Evolutionary conservation across 2,888 invertebrate species (phyloP).

Genomic region (Philaethria dido): DNA sequence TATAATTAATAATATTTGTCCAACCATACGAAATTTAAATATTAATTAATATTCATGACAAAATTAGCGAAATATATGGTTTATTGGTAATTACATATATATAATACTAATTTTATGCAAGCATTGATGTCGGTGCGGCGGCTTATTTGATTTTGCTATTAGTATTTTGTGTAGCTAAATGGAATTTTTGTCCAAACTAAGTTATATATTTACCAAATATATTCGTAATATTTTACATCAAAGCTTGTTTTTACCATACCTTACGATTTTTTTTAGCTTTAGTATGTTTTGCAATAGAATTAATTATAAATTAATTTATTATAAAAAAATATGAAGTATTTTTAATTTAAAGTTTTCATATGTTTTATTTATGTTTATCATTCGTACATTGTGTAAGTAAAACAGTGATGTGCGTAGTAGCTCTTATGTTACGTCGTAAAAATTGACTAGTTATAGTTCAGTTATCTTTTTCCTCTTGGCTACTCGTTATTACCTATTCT

Average conservation of each 20-base stretch:
- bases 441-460: too few species aligned
- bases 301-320: too few species aligned
- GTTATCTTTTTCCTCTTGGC: too few species aligned
- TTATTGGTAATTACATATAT: slow-evolving; percentile 3
- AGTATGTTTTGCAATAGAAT: too few species aligned
- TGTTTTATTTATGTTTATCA: too few species aligned
- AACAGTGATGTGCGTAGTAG: too few species aligned
- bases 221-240: background rate
- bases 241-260: background rate
- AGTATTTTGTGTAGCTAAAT: background rate
- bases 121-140: slow-evolving; percentile 4
- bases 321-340: too few species aligned
- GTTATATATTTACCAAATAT: background rate
- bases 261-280: too few species aligned
- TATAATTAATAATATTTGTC: background rate
- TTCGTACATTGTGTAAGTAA: too few species aligned
- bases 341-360: too few species aligned
- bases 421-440: too few species aligned
- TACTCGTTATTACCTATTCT: too few species aligned
- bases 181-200: background rate
- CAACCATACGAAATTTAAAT: slow-evolving; percentile 3
- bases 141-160: background rate
- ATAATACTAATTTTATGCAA: slow-evolving; percentile 18
- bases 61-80: slow-evolving; percentile 6
- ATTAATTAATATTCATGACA: slow-evolving; percentile 8